These are phyloP conservation scores for Magallana angulata DNA, from an alignment of 1,140 invertebrate genomes.

Conservation along the genomic window DNA sequence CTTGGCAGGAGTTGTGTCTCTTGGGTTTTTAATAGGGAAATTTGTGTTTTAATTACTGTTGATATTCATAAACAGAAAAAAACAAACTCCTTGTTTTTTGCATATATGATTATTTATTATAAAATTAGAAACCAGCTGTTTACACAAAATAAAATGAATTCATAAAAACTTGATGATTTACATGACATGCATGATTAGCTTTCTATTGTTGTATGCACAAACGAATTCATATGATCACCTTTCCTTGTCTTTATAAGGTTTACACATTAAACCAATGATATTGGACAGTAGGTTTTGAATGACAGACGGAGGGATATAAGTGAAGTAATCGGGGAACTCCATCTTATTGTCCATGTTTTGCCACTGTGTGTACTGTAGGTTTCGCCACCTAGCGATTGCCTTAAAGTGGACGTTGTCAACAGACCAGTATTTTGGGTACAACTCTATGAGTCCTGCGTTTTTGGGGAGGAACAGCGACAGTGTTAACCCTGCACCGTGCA, in stretches of 20 bases:
- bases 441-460: constrained; percentile 96
- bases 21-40: constrained; percentile 5
- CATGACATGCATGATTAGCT: too few relatives aligned
- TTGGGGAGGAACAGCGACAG: constrained; percentile 96
- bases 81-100: too few relatives aligned
- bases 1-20: neutral
- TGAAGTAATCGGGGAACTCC: constrained; percentile 63
- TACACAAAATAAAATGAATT: too few relatives aligned
- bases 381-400: constrained; percentile 72
- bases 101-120: too few relatives aligned
- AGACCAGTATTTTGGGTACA: constrained; percentile 82
- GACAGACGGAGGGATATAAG: constrained; percentile 59
- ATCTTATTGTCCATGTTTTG: constrained; percentile 66
- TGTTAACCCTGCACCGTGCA: constrained; percentile 97
- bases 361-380: constrained; percentile 72
- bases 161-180: too few relatives aligned
- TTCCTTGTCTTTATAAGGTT: neutral
- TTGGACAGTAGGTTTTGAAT: neutral
- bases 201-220: too few relatives aligned
- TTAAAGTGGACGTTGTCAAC: constrained; percentile 71
- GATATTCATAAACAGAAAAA: too few relatives aligned
- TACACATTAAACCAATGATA: neutral
- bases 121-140: too few relatives aligned
- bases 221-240: too few relatives aligned
- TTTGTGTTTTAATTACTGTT: neutral